Evolutionary conservation across 1,140 invertebrate species (phyloP), one percentile per base, ranked within the genome.

Genomic region (Drosophila triauraria): DNA sequence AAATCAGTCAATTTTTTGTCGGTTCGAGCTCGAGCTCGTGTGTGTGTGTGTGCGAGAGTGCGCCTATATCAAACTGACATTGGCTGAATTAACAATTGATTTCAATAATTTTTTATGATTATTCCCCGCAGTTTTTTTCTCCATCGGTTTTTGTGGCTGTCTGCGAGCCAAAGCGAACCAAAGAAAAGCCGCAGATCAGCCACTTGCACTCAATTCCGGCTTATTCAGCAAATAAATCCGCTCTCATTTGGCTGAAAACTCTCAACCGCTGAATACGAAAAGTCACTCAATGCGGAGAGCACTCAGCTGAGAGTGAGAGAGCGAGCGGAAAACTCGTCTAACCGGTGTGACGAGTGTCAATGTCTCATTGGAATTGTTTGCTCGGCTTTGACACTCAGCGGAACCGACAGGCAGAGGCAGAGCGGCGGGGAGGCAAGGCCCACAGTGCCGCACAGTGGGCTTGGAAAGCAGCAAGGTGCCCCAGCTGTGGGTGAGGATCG

Each of bases 61-160:
- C 57, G 76, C 61, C 63, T 83, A 57, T 84, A 84, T 90, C 84
- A 87, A 80, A 90, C 85, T 90, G 85, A 84, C 85, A 90, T 87
- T 88, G 84, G 68, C 85, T 90, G 84, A 90, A 87, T 90, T 90
- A 87, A 87, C 84, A 87, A 87, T 87, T 87, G 85, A 87, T 87
- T 87, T 87, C 85, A 87, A 90, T 87, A 87, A 87, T 90, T 90
- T 90, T 87, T 88, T 88, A 86, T 86, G 86, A 86, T 86, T 86
- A 86, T 88, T 70, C 63, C 27, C 67, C 63, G 40, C 25, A 60
- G 57, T 32, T 47, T 72, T 84, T 82, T 82, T 86, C 47, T 63
- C 86, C 56, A 72, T 63, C 40, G 42, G 48, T 74, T 70, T 69
- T 70, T 70, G 67, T 54, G 47, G 64, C 59, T 30, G 64, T 32